A percentile compares a stretch with the other conserved stretches of the same genome.
Evolutionary conservation across 2,888 invertebrate species (phyloP).

Genomic region (Agriotes lineatus): DNA sequence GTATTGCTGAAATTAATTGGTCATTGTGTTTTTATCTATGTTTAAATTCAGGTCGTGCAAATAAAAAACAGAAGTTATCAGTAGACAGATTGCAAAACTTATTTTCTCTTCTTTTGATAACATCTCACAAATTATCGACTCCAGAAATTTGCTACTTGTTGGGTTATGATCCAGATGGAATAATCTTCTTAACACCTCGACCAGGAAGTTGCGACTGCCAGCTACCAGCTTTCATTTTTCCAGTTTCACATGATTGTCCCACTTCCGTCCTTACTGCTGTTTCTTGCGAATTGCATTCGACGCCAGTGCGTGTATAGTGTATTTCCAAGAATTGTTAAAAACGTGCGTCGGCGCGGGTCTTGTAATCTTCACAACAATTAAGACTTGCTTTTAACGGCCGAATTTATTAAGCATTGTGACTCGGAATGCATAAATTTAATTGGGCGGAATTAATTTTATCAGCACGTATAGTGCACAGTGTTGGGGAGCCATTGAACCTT

Average conservation of each 20-base stretch:
- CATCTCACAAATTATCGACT: too few species aligned
- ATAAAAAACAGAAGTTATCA: neutral
- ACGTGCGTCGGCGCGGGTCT: conserved; percentile 6
- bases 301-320: too few species aligned
- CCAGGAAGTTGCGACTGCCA: neutral
- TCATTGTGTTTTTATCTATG: neutral
- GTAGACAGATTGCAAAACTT: too few species aligned
- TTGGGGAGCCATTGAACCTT: conserved; percentile 30
- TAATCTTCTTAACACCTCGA: too few species aligned
- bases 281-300: too few species aligned
- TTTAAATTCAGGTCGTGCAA: neutral
- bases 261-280: conserved; percentile 9
- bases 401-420: conserved; percentile 23
- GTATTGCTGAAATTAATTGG: conserved; percentile 2
- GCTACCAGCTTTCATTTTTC: conserved; percentile 27
- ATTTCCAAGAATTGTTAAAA: neutral
- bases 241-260: conserved; percentile 14
- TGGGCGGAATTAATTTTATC: conserved; percentile 36
- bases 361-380: conserved; percentile 4
- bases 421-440: conserved; percentile 38
- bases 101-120: too few species aligned
- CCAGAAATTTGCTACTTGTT: too few species aligned
- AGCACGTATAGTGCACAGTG: neutral
- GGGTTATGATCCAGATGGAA: too few species aligned
- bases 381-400: conserved; percentile 3